phyloP scores from a whole-genome alignment of 2,113 vertebrate genomes.

The Hyperopisus bebe region DNA sequence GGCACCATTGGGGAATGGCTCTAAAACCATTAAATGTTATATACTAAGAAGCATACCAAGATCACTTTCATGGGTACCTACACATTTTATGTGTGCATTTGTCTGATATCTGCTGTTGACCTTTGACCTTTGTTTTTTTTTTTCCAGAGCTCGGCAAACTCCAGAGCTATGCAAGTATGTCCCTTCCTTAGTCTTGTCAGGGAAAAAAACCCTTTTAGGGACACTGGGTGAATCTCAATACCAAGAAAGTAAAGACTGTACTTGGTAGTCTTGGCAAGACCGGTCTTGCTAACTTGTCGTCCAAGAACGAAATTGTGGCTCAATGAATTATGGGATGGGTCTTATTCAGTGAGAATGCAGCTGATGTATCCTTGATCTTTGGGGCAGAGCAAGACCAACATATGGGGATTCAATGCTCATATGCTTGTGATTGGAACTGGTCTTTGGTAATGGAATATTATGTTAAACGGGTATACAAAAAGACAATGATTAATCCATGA shows the following conservation, averaged over 20 bases:
- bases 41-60: neutral
- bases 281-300: too few species aligned
- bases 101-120: conserved; percentile 20
- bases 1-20: neutral
- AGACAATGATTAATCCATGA: neutral
- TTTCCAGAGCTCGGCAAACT: conserved; percentile 58
- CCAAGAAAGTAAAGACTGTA: neutral
- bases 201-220: neutral
- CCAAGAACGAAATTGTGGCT: too few species aligned
- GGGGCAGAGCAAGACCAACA: too few species aligned
- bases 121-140: conserved; percentile 30
- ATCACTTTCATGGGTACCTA: neutral
- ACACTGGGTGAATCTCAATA: too few species aligned
- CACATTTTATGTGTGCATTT: conserved; percentile 18
- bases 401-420: too few species aligned
- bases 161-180: conserved; percentile 68
- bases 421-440: too few species aligned
- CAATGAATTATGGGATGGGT: too few species aligned
- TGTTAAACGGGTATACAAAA: too few species aligned
- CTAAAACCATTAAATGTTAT: neutral
- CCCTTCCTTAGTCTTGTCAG: neutral
- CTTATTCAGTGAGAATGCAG: too few species aligned
- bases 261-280: too few species aligned
- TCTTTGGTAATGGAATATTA: too few species aligned
- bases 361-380: too few species aligned